phyloP scores from a whole-genome alignment of 2,797 vertebrate species.

The Acanthiza pusilla region DNA sequence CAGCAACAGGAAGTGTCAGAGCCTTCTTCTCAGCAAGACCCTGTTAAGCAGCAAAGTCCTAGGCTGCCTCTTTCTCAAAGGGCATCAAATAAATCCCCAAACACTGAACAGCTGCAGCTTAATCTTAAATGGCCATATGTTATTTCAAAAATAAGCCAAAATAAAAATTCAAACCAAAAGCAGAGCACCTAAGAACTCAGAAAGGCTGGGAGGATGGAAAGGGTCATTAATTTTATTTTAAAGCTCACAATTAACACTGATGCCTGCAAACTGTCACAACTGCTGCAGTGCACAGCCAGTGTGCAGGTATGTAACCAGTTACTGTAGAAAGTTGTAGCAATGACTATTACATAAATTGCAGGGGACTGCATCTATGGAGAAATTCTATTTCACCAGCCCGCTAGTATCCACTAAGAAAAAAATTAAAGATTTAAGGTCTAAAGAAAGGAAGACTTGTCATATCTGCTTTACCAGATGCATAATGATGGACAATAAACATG shows the following conservation, averaged over 20 bases:
- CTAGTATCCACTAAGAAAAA: neutral
- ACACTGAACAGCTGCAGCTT: neutral
- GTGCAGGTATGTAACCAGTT: neutral
- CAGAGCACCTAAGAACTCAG: neutral
- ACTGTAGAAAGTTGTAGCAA: neutral
- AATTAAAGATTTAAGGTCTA: neutral
- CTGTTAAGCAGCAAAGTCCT: neutral
- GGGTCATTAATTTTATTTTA: neutral
- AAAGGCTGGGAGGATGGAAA: neutral
- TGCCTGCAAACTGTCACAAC: neutral
- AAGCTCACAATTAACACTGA: neutral
- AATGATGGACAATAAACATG: neutral
- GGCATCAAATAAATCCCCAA: neutral
- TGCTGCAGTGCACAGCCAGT: neutral
- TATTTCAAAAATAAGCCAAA: neutral
- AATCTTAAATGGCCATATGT: neutral
- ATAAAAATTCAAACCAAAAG: neutral
- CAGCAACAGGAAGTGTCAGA: fast-evolving
- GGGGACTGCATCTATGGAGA: neutral
- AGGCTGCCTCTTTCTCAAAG: neutral
- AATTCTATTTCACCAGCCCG: neutral
- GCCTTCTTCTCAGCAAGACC: neutral
- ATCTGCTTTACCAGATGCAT: neutral
- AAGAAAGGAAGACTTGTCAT: neutral
- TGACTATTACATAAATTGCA: neutral